Base-by-base conservation (phyloP, 2,888 invertebrate genomes). In the Pterostichus niger region DNA sequence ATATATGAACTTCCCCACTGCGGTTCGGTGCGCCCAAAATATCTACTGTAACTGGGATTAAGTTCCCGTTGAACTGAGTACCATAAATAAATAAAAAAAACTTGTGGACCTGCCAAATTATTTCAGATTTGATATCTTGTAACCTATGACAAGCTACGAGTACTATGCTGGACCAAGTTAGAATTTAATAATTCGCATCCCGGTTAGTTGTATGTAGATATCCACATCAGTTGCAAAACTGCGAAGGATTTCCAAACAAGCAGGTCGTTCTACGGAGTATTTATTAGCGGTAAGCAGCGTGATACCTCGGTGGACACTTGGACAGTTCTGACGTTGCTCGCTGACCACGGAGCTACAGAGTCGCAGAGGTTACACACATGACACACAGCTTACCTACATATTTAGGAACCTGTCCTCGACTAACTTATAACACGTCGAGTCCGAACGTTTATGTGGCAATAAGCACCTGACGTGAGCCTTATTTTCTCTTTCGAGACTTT, bases 191-290 rank as follows among this genome's bases (percentile, higher is more conserved):
- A 56, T 56, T 56, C 17, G 56, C 56, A 13, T 56, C 56, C 56
- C 9, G 56, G 56, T 10, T 15, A 49, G 13, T 49, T 10, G 10
- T n/a, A 56, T 17, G 9, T 10, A 56, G 13, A 13, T 17, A 56
- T 17, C 56, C 56, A 15, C 56, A 17, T 56, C 15, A 9, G 17
- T 64, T 64, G 64, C 64, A 64, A 64, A 64, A 64, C 33, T 52
- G 79, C 64, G 46, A 52, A 56, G 24, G 40, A 73, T 81, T 81
- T 81, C 81, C 81, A 81, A 81, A 81, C 71, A 73, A 78, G 17
- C 78, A 59, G 59, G 61, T 68, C 80, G 73, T 56, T 78, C 59
- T 78, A 78, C 56, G 17, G 15, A 54, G 52, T 71, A 81, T 80
- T 80, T 80, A 80, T 56, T 68, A 40, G 56, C 71, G n/a, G n/a